Conservation (phyloP, 2,888 invertebrate genomes). For the Volucella bombylans region DNA sequence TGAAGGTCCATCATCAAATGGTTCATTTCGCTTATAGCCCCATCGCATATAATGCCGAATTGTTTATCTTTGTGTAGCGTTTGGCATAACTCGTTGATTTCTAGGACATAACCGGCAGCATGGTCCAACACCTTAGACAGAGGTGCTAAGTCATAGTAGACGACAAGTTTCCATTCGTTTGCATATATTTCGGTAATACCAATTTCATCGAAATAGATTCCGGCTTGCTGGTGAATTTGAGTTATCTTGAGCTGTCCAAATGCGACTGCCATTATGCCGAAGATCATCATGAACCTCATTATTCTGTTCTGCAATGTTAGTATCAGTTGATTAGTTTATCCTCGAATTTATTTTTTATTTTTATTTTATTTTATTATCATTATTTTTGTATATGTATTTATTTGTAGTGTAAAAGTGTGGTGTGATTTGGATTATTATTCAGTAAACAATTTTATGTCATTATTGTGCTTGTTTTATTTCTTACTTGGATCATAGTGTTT, state of each 20-base stretch:
- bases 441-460: not conserved
- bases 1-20: slow-evolving; percentile 19
- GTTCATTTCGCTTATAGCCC: slow-evolving; percentile 13
- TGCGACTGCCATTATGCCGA: too few species aligned
- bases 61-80: not conserved
- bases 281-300: too few species aligned
- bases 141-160: slow-evolving; percentile 14
- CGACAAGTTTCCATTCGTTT: slow-evolving; percentile 19
- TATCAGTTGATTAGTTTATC: too few species aligned
- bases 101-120: not conserved
- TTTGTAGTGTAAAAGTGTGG: too few species aligned
- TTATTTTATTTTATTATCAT: too few species aligned
- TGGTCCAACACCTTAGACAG: not conserved
- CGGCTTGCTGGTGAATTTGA: not conserved
- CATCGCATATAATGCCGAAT: slow-evolving; percentile 20
- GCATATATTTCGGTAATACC: slow-evolving; percentile 9
- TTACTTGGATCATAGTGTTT: not conserved
- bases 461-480: slow-evolving; percentile 7
- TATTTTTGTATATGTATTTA: too few species aligned
- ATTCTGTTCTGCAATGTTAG: too few species aligned
- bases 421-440: not conserved
- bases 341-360: not conserved
- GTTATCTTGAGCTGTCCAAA: not conserved
- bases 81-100: slow-evolving; percentile 26
- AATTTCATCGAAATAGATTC: slow-evolving; percentile 24